Conservation (phyloP, 2,797 vertebrate species). For the Bovichtus variegatus region DNA sequence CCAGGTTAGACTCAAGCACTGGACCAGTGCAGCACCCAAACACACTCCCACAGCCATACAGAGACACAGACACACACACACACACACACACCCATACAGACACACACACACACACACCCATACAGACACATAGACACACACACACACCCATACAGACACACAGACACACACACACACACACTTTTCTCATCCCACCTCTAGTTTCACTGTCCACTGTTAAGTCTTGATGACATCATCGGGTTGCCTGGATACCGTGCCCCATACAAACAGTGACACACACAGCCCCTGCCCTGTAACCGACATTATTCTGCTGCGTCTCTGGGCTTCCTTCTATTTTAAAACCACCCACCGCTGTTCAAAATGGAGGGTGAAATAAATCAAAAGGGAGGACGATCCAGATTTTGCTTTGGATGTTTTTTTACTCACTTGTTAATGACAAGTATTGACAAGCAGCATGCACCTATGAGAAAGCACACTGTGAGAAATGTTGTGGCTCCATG, state of each 20-base stretch:
- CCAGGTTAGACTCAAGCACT: neutral
- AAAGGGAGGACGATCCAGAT: neutral
- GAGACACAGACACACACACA: neutral
- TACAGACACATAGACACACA: conserved; percentile 8
- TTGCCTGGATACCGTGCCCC: conserved; percentile 60
- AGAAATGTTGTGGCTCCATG: neutral
- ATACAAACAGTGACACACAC: conserved; percentile 58
- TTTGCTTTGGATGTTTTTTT: neutral
- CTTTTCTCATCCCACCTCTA: conserved; percentile 49
- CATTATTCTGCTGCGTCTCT: conserved; percentile 20
- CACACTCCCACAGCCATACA: neutral
- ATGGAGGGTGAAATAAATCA: neutral
- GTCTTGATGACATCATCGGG: conserved; percentile 54
- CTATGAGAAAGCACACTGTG: neutral
- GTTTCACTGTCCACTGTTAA: conserved; percentile 57
- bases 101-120: neutral
- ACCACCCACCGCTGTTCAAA: conserved; percentile 9
- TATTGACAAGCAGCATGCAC: neutral
- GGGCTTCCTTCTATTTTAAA: conserved; percentile 14
- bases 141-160: neutral
- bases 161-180: neutral
- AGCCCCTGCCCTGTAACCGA: conserved; percentile 24
- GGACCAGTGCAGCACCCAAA: neutral
- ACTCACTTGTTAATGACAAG: neutral
- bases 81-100: neutral